These are phyloP conservation scores for Sinocyclocheilus maitianheensis DNA, from an alignment of 2,113 vertebrate species.

Conservation along the genomic window DNA sequence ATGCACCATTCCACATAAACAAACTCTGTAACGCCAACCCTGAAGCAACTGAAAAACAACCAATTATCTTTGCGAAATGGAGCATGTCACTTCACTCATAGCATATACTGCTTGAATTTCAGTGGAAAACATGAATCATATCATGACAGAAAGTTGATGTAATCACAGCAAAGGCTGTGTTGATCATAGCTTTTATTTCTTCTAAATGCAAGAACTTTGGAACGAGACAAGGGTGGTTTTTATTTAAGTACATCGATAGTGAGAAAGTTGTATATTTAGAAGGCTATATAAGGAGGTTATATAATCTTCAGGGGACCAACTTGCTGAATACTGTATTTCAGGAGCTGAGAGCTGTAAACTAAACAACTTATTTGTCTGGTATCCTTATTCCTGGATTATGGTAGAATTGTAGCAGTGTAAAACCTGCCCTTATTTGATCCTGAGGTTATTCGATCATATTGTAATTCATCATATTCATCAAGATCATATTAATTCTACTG, in stretches of 20 bases:
- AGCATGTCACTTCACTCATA: constrained; percentile 9
- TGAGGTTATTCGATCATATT: neutral
- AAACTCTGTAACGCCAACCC: constrained; percentile 6
- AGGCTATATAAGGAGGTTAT: neutral
- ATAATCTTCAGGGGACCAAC: neutral
- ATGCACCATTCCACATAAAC: constrained; percentile 19
- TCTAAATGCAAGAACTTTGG: neutral
- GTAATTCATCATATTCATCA: no score
- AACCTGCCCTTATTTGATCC: neutral
- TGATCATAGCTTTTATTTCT: neutral
- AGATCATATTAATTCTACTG: neutral
- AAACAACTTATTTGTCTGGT: neutral
- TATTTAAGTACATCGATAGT: neutral
- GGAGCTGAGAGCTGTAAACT: neutral
- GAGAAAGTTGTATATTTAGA: neutral
- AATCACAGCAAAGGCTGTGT: constrained; percentile 5
- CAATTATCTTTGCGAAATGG: constrained; percentile 43
- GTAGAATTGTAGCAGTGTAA: neutral
- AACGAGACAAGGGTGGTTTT: neutral
- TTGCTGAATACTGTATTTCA: neutral
- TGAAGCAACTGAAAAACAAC: neutral
- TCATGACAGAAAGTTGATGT: constrained; percentile 22
- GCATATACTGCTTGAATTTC: neutral
- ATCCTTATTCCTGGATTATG: neutral
- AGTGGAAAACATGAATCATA: constrained; percentile 17